Conservation (phyloP, 2,888 invertebrate species). For the Tridacna gigas region DNA sequence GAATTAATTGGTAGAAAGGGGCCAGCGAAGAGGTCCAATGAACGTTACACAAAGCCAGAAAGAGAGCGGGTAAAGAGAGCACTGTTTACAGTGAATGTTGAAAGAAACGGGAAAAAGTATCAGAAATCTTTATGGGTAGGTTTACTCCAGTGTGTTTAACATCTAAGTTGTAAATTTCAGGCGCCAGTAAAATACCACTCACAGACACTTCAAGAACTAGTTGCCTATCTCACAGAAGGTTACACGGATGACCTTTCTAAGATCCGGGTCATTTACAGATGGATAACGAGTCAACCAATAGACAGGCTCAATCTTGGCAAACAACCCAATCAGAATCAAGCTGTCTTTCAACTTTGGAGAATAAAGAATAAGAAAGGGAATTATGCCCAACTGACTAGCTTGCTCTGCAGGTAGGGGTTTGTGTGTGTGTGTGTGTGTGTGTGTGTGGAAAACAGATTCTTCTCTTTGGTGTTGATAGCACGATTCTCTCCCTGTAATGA, state of each 20-base stretch:
- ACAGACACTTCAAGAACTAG: slow-evolving; percentile 65
- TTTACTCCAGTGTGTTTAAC: too few relatives aligned
- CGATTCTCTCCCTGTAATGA: too few relatives aligned
- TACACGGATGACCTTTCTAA: slow-evolving; percentile 66
- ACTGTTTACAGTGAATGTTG: too few relatives aligned
- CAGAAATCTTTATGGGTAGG: too few relatives aligned
- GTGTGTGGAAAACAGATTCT: too few relatives aligned
- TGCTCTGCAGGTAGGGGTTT: slow-evolving; percentile 73
- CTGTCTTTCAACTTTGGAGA: slow-evolving; percentile 77
- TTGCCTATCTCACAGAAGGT: slow-evolving; percentile 67
- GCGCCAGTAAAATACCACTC: slow-evolving; percentile 67
- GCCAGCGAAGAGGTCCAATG: too few relatives aligned
- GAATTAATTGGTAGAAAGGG: too few relatives aligned
- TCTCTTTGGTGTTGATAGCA: too few relatives aligned
- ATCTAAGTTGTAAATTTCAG: slow-evolving; percentile 44
- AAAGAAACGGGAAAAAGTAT: too few relatives aligned
- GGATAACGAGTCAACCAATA: slow-evolving; percentile 76
- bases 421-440: too few relatives aligned
- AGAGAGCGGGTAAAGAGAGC: too few relatives aligned
- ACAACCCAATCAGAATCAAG: slow-evolving; percentile 73
- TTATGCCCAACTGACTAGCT: slow-evolving; percentile 79
- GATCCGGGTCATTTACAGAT: slow-evolving; percentile 77
- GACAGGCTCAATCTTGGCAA: slow-evolving; percentile 69
- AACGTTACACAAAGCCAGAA: too few relatives aligned
- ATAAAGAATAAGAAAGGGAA: slow-evolving; percentile 79